Conservation (phyloP, 2,113 vertebrate genomes). For the Campylomormyrus tamandua region DNA sequence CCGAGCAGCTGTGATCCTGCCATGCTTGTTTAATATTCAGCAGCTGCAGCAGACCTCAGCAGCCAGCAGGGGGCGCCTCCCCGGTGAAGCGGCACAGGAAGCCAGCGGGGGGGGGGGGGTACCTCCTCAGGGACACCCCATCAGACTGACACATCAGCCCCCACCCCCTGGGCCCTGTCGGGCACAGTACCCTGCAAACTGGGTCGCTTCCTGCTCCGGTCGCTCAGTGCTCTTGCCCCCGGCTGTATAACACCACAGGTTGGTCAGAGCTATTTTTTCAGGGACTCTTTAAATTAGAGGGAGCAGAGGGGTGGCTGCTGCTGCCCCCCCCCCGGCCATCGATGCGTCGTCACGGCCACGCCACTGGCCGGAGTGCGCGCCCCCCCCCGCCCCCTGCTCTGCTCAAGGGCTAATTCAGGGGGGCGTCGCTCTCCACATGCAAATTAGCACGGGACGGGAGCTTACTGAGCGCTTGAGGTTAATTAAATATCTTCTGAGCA, state of each 20-base stretch:
- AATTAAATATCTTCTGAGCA: background rate
- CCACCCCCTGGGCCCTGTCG: too few relatives aligned
- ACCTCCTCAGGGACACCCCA: background rate
- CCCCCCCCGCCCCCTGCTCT: too few relatives aligned
- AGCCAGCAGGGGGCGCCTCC: background rate
- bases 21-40: background rate
- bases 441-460: background rate
- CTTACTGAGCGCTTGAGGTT: background rate
- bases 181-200: background rate
- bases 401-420: background rate
- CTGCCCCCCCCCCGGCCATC: background rate
- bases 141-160: background rate
- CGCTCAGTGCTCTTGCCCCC: background rate
- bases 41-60: background rate
- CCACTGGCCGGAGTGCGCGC: too few relatives aligned
- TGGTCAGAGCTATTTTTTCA: background rate
- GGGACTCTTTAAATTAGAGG: background rate
- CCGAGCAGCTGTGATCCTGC: background rate
- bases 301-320: background rate
- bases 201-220: background rate
- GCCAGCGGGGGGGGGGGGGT: background rate
- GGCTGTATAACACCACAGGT: background rate
- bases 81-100: background rate
- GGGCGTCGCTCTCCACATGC: background rate
- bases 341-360: background rate